These are phyloP conservation scores for Ictidomys tridecemlineatus DNA, from an alignment of 2,113 vertebrate genomes.

Conservation along the genomic window DNA sequence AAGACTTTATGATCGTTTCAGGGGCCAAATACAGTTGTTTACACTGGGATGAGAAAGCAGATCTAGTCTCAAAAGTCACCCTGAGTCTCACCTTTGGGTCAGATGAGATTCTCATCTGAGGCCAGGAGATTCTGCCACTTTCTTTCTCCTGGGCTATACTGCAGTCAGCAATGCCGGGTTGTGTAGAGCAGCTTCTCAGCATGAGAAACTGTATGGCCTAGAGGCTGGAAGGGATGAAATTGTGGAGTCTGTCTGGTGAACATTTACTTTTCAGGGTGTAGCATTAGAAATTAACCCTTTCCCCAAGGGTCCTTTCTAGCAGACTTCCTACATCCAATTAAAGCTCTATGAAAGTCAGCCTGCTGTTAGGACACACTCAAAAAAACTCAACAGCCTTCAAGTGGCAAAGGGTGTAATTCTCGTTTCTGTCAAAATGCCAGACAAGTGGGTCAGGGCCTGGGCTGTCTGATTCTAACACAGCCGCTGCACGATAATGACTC, in stretches of 20 bases:
- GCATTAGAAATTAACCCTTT: constrained; percentile 55
- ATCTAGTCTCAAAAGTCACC: background rate
- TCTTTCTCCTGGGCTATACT: background rate
- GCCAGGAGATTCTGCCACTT: background rate
- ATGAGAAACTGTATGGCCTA: background rate
- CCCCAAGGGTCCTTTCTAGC: background rate
- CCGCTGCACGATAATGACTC: background rate
- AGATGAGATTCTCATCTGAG: background rate
- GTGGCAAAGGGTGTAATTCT: constrained; percentile 63
- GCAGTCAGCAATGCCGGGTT: background rate
- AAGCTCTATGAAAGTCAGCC: constrained; percentile 34
- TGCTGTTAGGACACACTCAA: constrained; percentile 51
- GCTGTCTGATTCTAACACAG: background rate
- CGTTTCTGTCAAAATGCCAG: constrained; percentile 69
- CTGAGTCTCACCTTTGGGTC: background rate
- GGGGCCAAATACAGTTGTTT: background rate
- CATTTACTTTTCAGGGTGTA: background rate
- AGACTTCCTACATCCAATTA: constrained; percentile 27
- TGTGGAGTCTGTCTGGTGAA: background rate
- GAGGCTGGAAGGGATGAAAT: background rate
- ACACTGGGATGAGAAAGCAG: background rate
- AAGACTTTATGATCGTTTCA: background rate
- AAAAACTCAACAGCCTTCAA: constrained; percentile 59
- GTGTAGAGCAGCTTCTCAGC: background rate
- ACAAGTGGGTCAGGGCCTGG: constrained; percentile 24